Evolutionary conservation across 2,888 invertebrate genomes (phyloP), one percentile per base, ranked within the genome.

Genomic region (Stenichneumon culpator): DNA sequence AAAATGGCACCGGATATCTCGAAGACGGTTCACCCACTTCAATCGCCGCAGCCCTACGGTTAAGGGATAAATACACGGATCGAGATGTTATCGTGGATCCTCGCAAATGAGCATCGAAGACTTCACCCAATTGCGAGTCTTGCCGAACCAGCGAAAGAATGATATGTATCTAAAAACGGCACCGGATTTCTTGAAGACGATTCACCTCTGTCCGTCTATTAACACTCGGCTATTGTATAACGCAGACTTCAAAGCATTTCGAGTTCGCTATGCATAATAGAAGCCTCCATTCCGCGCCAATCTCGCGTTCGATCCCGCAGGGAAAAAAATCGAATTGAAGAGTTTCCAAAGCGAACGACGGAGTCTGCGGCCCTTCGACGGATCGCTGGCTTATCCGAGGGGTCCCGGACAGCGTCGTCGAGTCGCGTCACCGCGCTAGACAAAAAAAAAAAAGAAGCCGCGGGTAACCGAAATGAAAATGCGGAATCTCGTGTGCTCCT

Each of bases 391-490:
- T 81, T 78, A 81, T 84, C 77, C 78, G 60, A 57, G 74, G 68
- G 68, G 39, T 32, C 72, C 25, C 7, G 79, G 63, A 65, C 54
- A 54, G 16, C 54, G 47, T 32, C 39, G 73, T 73, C 60, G 69
- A 54, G 69, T 80, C 60, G 75, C 70, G 65, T 67, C 47, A 22
- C 60, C 74, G 32, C 69, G 70, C 47, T 77, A 84, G 74, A 78
- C 69, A 86, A 87, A 86, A 81, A 77, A 83, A 73, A 86, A 86
- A 86, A 86, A 89, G 84, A 89, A 88, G 86, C 90, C 89, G 89
- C 90, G 89, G 90, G 89, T 90, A 91, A 91, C 90, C 90, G 92
- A 85, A 92, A 87, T 90, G 91, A 92, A 92, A 93, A 92, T 91
- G 90, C 90, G 89, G 86, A 89, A 87, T 83, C 79, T 84, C 86